Conservation (phyloP, 2,113 vertebrate genomes). For the Nibea albiflora region DNA sequence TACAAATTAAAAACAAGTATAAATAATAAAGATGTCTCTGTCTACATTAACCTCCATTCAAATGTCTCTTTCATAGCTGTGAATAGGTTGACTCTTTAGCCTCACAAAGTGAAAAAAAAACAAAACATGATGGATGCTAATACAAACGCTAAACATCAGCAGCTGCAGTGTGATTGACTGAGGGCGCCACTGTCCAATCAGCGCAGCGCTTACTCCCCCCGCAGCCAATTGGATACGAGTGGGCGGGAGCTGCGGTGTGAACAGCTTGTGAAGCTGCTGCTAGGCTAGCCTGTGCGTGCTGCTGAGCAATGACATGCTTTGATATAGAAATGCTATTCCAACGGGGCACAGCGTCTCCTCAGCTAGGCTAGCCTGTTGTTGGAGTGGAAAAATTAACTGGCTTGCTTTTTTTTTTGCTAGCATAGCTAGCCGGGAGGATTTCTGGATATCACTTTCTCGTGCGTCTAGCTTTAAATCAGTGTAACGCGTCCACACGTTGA, state of each 20-base stretch:
- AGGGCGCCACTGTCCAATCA: slow-evolving; percentile 51
- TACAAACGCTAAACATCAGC: slow-evolving; percentile 39
- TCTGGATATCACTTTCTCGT: slow-evolving; percentile 17
- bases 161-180: slow-evolving; percentile 65
- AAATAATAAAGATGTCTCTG: background rate
- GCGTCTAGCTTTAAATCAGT: background rate
- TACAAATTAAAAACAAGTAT: background rate
- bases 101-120: background rate
- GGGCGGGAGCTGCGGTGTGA: slow-evolving; percentile 31
- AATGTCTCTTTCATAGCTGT: background rate
- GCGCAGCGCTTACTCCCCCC: accelerated
- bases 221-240: slow-evolving; percentile 51
- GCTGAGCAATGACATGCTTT: slow-evolving; percentile 73
- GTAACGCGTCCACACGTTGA: slow-evolving; percentile 21
- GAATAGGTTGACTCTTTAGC: background rate
- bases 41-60: background rate
- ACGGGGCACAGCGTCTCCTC: slow-evolving; percentile 63
- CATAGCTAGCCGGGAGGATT: background rate
- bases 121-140: slow-evolving; percentile 40
- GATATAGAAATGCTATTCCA: slow-evolving; percentile 77
- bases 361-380: slow-evolving; percentile 65
- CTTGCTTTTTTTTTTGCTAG: background rate
- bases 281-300: slow-evolving; percentile 64
- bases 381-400: slow-evolving; percentile 49
- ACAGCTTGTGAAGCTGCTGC: slow-evolving; percentile 52